Evolutionary conservation across 1,140 invertebrate genomes (phyloP).

Genomic region (Lucilia sericata): DNA sequence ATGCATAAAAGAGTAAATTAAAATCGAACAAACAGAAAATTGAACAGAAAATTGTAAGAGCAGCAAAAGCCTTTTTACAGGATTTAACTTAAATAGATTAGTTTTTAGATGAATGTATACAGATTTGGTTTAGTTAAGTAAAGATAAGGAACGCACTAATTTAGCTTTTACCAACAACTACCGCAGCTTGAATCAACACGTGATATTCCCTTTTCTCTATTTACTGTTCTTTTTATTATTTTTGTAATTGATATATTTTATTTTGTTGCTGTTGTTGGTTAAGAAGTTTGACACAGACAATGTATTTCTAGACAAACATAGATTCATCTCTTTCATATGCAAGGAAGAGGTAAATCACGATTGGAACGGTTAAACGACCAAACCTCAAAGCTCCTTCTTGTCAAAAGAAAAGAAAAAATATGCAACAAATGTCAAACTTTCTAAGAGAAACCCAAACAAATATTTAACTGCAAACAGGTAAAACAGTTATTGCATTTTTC

Average conservation of each 20-base stretch:
- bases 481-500: too few relatives aligned
- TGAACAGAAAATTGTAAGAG: neutral
- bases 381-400: neutral
- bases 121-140: conserved; percentile 5
- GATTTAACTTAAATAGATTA: neutral
- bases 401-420: too few relatives aligned
- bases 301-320: neutral
- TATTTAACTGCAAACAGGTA: too few relatives aligned
- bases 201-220: conserved; percentile 57
- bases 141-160: conserved; percentile 57
- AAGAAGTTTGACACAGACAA: neutral
- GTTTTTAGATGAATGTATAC: neutral
- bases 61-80: conserved; percentile 25
- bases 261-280: conserved; percentile 24
- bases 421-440: neutral
- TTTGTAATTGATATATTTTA: neutral
- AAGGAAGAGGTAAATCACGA: neutral
- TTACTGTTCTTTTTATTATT: neutral
- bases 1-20: too few relatives aligned
- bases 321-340: neutral
- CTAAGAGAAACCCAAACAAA: neutral
- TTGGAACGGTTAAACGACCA: neutral
- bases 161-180: conserved; percentile 68
- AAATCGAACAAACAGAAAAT: too few relatives aligned
- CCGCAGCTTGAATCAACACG: conserved; percentile 67